Percentiles rank a stretch among this genome's conserved stretches.
Evolutionary conservation across 1,140 invertebrate species (phyloP).

Genomic region (Eriosoma lanigerum): DNA sequence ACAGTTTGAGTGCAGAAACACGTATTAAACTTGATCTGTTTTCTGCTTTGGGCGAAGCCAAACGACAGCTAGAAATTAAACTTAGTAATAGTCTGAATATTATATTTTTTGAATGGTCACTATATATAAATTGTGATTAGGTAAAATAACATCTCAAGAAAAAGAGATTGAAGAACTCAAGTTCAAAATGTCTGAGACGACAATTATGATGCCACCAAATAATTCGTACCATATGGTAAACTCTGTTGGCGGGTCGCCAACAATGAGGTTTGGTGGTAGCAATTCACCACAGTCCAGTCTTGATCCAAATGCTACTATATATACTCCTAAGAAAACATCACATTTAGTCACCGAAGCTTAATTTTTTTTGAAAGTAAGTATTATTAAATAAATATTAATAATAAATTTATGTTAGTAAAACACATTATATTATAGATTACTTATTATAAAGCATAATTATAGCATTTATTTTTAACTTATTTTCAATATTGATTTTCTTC

Average conservation of each 20-base stretch:
- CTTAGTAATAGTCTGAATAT: constrained; percentile 71
- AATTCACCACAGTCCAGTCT: constrained; percentile 67
- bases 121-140: constrained; percentile 61
- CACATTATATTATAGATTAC: too few species aligned
- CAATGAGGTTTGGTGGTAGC: constrained; percentile 66
- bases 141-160: constrained; percentile 76
- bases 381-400: neutral
- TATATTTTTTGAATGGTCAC: neutral
- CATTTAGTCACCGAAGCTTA: constrained; percentile 54
- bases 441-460: too few species aligned
- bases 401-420: too few species aligned
- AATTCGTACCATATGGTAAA: constrained; percentile 57
- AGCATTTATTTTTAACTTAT: too few species aligned
- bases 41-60: constrained; percentile 91
- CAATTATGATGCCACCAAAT: constrained; percentile 86
- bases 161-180: constrained; percentile 90
- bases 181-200: constrained; percentile 84
- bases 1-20: constrained; percentile 91
- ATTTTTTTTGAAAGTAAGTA: constrained; percentile 43
- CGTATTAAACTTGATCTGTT: constrained; percentile 94
- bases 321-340: constrained; percentile 72
- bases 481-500: too few species aligned
- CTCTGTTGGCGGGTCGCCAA: constrained; percentile 56
- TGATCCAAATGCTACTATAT: constrained; percentile 89
- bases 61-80: constrained; percentile 87